Base-by-base conservation (phyloP, 2,113 vertebrate species). In the Gobio gobio region DNA sequence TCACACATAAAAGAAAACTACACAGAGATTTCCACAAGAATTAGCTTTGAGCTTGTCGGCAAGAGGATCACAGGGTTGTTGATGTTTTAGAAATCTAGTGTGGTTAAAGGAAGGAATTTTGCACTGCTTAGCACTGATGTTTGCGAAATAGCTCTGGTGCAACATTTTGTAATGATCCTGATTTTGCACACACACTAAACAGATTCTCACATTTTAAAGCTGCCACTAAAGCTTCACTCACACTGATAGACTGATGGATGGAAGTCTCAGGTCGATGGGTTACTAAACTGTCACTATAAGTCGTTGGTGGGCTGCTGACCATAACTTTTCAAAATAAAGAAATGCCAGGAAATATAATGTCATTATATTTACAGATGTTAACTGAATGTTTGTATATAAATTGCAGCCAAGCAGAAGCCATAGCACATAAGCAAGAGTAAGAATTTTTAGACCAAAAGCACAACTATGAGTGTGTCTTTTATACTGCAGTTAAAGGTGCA, bases 21-120 rank as follows among this genome's bases (percentile, higher is more conserved):
- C 73, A 66, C 18, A 29, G 83, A 66, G 10, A 51, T 51, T n/a
- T 81, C 78, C 49, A 64, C 43, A 66, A 2, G 16, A 81, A 81
- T 66, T 51, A 66, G 61, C 24, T 8, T 81, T 81, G 61, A 68
- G 79, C 26, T 51, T 33, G 43, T 68, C 26, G 22, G 12, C 24
- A 22, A 22, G 18, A 14, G 20, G 16, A 29, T 47, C 14, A 47
- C 78, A 64, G 58, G 14, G 43, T 80, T 29, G 16, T 58, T 64
- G 77, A 61, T 20, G 77, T 47, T 63, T 63, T 26, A 64, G 43
- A 47, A 45, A 80, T 64, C 7, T 29, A 45, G 2, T 74, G 70
- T 10, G 10, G 40, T 47, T 49, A 13, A 26, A 49, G 13, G 66
- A 43, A 26, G 72, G 72, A 26, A 29, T 54, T 76, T 76, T 54